Evolutionary conservation across 1,140 invertebrate species (phyloP), one percentile per base, ranked within the genome.

Genomic region (Sitophilus oryzae): DNA sequence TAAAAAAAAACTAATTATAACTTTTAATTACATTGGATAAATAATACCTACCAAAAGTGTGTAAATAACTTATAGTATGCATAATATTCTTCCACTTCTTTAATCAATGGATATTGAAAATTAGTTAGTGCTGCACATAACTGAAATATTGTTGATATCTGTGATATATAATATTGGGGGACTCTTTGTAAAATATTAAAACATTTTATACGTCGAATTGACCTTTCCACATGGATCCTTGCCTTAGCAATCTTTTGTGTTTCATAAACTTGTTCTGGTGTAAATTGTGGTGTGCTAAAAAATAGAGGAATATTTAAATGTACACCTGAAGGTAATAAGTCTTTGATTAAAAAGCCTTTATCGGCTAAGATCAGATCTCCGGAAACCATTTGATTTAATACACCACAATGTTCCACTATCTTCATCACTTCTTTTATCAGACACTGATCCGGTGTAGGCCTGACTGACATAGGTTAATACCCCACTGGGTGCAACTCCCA

Each of bases 371-470:
- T 47, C 11, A 64, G 20, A 45, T 64, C 57, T 20, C 60, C 59
- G 18, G 18, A 1, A 4, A 43, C 40, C 37, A 63, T 42, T 15
- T 52, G 22, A 4, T 41, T 37, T 15, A n/a, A n/a, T n/a, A n/a
- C n/a, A n/a, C n/a, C n/a, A 15, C 47, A 58, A 25, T 20, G 21
- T 35, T 42, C 52, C 25, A 57, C 56, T 56, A 56, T n/a, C n/a
- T n/a, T n/a, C n/a, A n/a, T n/a, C n/a, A n/a, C n/a, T 52, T 45
- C 59, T 53, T 48, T 64, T 61, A 41, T 64, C 68, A 36, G 56
- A 61, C 30, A 21, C 48, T 9, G 52, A 50, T 6, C 59, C 56
- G 30, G 57, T 52, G 55, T 59, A 61, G 15, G 60, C 48, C 19
- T 47, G 23, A 22, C 59, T 61, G 6, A 52, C 53, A 57, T 25